Evolutionary conservation across 2,113 vertebrate genomes (phyloP).

Genomic region (Cryptomyrus ogoouensis): DNA sequence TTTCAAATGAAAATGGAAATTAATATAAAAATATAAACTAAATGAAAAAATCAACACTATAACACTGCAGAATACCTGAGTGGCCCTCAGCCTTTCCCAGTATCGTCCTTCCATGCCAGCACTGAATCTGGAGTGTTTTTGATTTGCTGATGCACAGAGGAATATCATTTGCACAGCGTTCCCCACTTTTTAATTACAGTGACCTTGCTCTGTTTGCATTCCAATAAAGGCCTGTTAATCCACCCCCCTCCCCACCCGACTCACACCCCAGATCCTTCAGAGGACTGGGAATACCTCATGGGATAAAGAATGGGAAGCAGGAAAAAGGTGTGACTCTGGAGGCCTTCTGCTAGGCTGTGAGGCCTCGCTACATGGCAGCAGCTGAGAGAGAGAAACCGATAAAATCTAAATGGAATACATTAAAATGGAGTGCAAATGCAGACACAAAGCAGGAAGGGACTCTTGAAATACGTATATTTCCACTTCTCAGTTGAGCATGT

Average conservation of each 20-base stretch:
- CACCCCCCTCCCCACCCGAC: background rate
- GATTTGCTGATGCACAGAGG: background rate
- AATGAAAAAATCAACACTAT: background rate
- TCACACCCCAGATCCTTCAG: constrained; percentile 4
- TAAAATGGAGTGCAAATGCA: constrained; percentile 27
- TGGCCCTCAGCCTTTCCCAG: background rate
- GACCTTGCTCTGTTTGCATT: background rate
- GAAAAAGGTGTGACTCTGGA: constrained; percentile 48
- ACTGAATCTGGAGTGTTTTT: background rate
- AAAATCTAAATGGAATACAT: constrained; percentile 57
- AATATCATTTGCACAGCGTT: background rate
- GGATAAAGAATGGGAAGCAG: constrained; percentile 28
- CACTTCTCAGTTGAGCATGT: background rate
- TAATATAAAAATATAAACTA: background rate
- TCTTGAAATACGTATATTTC: background rate
- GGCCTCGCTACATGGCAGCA: constrained; percentile 49
- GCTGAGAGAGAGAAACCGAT: constrained; percentile 41
- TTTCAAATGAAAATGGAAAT: background rate
- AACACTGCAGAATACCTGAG: background rate
- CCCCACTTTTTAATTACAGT: background rate
- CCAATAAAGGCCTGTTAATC: background rate
- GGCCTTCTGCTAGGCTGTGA: constrained; percentile 40
- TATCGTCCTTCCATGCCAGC: background rate
- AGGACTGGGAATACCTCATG: constrained; percentile 33
- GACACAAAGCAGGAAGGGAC: constrained; percentile 20